Conservation (phyloP, 2,888 invertebrate genomes). For the Chrysolina americana region DNA sequence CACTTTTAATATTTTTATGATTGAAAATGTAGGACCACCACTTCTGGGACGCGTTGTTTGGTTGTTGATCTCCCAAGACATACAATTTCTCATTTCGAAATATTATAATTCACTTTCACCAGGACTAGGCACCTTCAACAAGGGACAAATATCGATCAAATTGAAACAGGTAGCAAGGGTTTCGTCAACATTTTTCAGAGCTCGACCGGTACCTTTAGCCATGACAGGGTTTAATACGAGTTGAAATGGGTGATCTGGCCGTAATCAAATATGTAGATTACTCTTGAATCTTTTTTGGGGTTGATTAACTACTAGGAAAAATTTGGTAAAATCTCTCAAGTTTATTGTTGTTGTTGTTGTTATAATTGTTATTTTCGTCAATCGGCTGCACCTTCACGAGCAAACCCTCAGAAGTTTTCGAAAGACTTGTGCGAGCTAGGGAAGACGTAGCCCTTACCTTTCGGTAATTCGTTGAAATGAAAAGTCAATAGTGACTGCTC, state of each 20-base stretch:
- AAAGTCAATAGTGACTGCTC: constrained; percentile 22
- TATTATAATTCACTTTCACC: neutral
- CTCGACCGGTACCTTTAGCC: neutral
- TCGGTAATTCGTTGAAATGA: constrained; percentile 31
- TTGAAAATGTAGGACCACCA: constrained; percentile 2
- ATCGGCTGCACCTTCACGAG: too few species aligned
- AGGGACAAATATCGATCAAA: constrained; percentile 18
- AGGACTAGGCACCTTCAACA: constrained; percentile 28
- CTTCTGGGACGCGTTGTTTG: constrained; percentile 17
- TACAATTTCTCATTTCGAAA: neutral
- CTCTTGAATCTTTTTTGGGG: constrained; percentile 24
- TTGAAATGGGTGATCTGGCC: neutral
- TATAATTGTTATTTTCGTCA: too few species aligned
- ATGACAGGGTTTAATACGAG: constrained; percentile 18
- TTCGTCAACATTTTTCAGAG: too few species aligned
- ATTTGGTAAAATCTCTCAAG: constrained; percentile 30
- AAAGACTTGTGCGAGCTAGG: too few species aligned
- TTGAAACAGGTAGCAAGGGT: neutral
- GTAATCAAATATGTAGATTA: neutral
- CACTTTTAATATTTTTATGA: constrained; percentile 6
- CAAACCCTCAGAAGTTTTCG: too few species aligned
- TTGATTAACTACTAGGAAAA: constrained; percentile 32
- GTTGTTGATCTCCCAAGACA: neutral
- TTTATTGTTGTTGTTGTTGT: too few species aligned
- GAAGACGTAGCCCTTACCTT: constrained; percentile 5